Base-by-base conservation (phyloP, 2,113 vertebrate species). In the Isichthys henryi region DNA sequence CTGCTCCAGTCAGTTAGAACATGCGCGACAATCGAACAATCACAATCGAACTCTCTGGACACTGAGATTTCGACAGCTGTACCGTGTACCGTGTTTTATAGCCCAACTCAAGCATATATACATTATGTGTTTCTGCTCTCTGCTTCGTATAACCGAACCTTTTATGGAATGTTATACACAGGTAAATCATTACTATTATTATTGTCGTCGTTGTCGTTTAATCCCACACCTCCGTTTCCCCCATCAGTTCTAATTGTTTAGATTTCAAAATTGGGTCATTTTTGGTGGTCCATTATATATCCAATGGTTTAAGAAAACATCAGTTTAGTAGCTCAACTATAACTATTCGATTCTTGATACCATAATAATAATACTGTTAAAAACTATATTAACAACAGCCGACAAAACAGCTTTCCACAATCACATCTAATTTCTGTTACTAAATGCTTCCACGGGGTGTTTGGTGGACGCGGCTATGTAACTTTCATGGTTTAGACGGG, bases 401-500 rank as follows among this genome's bases (percentile, higher is more conserved):
- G 35, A 43, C 13, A 80, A 17, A 43, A 39, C 35, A 39, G 74
- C 13, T n/a, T n/a, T 43, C 10, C 31, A 80, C 74, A 80, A 43
- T 43, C 15, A 39, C 35, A 19, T 43, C 17, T 7, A 43, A 17
- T 80, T 19, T 43, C 31, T 43, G 74, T 80, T 39, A 80, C 88
- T 89, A 49, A 66, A 50, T 50, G 43, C 27, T 11, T 13, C 48
- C 39, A 23, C 31, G 39, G 50, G 45, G 49, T 66, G 52, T 83
- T 87, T n/a, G 70, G 70, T 58, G 74, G n/a, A 53, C 11, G 74
- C 70, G 86, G 86, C 39, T n/a, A 27, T 74, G 82, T 83, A 83
- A 46, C 86, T 88, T 58, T 46, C 31, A 82, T 88, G 7, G 13
- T 86, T 87, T n/a, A 48, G 50, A 27, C 48, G 66, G 53, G n/a